Conservation (phyloP, 2,113 vertebrate genomes). For the Protomyctophum bolini region DNA sequence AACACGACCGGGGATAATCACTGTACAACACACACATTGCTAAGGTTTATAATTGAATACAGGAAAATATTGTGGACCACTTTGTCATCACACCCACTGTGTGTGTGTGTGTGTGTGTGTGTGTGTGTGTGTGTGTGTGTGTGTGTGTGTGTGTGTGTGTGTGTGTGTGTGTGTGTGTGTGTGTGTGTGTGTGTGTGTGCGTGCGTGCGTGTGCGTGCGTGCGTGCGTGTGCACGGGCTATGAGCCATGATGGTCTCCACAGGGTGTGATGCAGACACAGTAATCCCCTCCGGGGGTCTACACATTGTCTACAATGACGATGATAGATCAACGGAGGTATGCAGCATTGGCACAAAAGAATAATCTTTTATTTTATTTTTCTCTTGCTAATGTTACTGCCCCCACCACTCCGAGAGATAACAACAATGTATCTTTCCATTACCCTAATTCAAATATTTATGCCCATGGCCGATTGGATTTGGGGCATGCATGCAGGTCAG, state of each 20-base stretch:
- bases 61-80: slow-evolving; percentile 20
- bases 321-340: slow-evolving; percentile 69
- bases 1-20: slow-evolving; percentile 29
- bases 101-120: not conserved
- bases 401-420: not conserved
- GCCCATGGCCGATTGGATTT: not conserved
- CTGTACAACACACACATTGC: slow-evolving; percentile 16
- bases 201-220: too few relatives aligned
- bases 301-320: slow-evolving; percentile 68
- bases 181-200: slow-evolving; percentile 45
- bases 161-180: slow-evolving; percentile 8
- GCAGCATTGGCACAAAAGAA: slow-evolving; percentile 76
- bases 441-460: not conserved
- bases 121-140: slow-evolving; percentile 50
- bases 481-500: too few relatives aligned
- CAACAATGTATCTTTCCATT: not conserved
- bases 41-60: slow-evolving; percentile 32
- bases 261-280: slow-evolving; percentile 77
- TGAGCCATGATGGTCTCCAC: slow-evolving; percentile 66
- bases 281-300: slow-evolving; percentile 70
- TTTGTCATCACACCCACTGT: slow-evolving; percentile 10
- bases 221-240: too few relatives aligned
- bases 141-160: slow-evolving; percentile 45
- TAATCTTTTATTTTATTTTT: slow-evolving; percentile 66
- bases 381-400: slow-evolving; percentile 43